Conservation (phyloP, 1,140 invertebrate genomes). For the Druon quercuslanigerum region DNA sequence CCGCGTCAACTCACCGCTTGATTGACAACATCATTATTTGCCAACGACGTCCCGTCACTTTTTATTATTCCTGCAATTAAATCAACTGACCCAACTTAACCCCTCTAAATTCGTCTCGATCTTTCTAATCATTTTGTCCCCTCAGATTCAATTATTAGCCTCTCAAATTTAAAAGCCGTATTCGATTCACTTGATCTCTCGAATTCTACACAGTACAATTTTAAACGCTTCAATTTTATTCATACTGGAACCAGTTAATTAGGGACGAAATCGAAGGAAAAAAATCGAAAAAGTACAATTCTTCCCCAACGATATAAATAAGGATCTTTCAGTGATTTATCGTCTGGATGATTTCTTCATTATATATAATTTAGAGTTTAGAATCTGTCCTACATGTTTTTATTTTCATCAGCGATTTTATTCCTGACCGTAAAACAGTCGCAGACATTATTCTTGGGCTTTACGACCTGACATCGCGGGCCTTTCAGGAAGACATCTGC, state of each 20-base stretch:
- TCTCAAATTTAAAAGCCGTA: neutral
- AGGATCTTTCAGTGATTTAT: neutral
- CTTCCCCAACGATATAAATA: neutral
- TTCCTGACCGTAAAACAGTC: conserved; percentile 30
- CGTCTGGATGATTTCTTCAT: neutral
- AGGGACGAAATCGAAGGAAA: too few species aligned
- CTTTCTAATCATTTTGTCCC: conserved; percentile 1
- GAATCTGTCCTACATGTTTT: neutral
- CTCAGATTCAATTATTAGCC: neutral
- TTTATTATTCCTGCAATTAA: conserved; percentile 46
- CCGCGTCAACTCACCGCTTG: conserved; percentile 47
- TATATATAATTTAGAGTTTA: neutral
- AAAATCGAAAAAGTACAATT: too few species aligned
- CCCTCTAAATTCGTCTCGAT: neutral
- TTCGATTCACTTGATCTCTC: neutral
- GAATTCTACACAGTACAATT: too few species aligned
- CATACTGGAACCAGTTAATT: too few species aligned
- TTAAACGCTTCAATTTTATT: too few species aligned
- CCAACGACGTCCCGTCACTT: conserved; percentile 38
- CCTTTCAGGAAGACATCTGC: conserved; percentile 26
- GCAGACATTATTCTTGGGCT: conserved; percentile 34
- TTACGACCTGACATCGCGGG: neutral
- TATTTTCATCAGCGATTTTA: conserved; percentile 14
- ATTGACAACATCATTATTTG: conserved; percentile 56
- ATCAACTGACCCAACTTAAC: conserved; percentile 16